These are phyloP conservation scores for Gari tellinella DNA, from an alignment of 2,888 invertebrate species.

Conservation along the genomic window DNA sequence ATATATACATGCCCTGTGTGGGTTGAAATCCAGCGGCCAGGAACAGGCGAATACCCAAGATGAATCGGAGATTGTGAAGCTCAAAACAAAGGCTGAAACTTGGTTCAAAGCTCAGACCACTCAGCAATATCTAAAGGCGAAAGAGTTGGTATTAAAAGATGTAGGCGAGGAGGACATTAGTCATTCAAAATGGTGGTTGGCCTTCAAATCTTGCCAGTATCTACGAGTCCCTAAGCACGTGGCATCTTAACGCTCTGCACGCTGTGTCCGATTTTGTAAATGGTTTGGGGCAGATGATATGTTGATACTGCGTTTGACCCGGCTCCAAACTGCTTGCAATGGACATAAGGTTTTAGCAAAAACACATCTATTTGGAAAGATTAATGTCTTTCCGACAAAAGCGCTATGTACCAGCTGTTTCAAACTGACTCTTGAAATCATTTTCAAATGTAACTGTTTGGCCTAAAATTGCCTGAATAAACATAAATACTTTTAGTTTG, in stretches of 20 bases:
- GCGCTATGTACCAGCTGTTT: no score
- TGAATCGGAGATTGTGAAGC: constrained; percentile 67
- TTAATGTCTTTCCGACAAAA: no score
- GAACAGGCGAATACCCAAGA: constrained; percentile 44
- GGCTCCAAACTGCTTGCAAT: no score
- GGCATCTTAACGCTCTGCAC: neutral
- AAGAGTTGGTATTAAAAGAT: constrained; percentile 64
- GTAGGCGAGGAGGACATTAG: constrained; percentile 68
- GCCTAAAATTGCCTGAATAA: no score
- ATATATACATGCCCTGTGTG: constrained; percentile 59
- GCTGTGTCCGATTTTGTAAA: no score
- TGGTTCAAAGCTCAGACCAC: constrained; percentile 64
- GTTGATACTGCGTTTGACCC: no score
- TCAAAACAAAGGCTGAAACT: constrained; percentile 61
- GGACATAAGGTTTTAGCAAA: no score
- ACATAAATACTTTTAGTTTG: no score
- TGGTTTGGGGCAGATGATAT: no score
- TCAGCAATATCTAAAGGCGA: constrained; percentile 58
- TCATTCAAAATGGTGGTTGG: constrained; percentile 67
- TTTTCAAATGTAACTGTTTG: no score
- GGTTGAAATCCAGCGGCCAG: constrained; percentile 51
- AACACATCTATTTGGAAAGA: no score
- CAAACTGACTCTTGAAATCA: no score
- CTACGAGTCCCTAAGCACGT: constrained; percentile 47
- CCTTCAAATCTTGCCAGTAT: constrained; percentile 64